Percentiles rank a stretch among this genome's conserved stretches.
phyloP scores from a whole-genome alignment of 2,888 invertebrate species.

The Apodemia hepburni region DNA sequence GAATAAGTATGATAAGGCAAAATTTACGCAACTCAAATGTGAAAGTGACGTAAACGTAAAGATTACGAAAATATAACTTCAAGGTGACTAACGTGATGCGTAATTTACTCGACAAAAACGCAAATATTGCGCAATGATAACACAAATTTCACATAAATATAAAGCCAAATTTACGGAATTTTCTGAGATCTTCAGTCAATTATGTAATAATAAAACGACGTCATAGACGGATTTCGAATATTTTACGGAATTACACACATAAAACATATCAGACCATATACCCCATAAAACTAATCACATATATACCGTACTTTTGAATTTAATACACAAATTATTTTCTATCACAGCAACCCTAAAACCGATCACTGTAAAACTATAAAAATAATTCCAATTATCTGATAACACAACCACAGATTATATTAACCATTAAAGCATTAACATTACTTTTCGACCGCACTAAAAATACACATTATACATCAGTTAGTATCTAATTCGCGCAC shows the following conservation, averaged over 20 bases:
- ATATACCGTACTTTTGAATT: constrained; percentile 7
- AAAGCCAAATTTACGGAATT: not conserved
- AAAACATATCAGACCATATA: constrained; percentile 14
- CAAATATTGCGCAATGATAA: not conserved
- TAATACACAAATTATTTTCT: constrained; percentile 18
- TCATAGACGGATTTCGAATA: not conserved
- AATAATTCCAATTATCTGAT: constrained; percentile 18
- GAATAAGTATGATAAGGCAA: too few relatives aligned
- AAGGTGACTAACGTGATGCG: not conserved
- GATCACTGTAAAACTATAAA: constrained; percentile 21
- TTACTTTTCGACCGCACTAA: constrained; percentile 15
- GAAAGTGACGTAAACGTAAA: too few relatives aligned
- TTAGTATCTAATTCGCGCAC: not conserved
- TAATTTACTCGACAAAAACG: not conserved
- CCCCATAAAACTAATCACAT: constrained; percentile 6
- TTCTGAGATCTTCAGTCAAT: not conserved
- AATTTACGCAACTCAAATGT: too few relatives aligned
- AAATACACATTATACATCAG: constrained; percentile 18
- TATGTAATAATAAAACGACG: not conserved
- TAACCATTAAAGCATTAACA: constrained; percentile 18
- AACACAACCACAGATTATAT: constrained; percentile 23
- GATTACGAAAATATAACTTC: too few relatives aligned
- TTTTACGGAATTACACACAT: constrained; percentile 9
- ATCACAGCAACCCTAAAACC: constrained; percentile 18
- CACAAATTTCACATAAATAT: not conserved